phyloP scores from a whole-genome alignment of 1,140 invertebrate species.

The Brachionus koreanus region DNA sequence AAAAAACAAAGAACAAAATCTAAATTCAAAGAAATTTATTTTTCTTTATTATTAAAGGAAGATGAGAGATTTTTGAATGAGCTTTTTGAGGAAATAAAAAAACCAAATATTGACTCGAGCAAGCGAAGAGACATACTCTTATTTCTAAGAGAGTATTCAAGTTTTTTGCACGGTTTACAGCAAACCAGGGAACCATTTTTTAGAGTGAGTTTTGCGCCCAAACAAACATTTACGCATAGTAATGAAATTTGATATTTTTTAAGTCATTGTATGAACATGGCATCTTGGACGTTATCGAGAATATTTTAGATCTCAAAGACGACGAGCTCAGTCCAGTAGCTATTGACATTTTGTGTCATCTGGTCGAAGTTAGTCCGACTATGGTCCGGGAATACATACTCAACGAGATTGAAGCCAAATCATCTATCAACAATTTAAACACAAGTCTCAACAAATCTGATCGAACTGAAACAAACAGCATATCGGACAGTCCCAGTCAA shows the following conservation, averaged over 20 bases:
- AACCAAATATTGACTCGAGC: slow-evolving; percentile 74
- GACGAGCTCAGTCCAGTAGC: slow-evolving; percentile 66
- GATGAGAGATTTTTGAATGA: slow-evolving; percentile 93
- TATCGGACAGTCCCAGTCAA: slow-evolving; percentile 9
- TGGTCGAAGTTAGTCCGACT: slow-evolving; percentile 95
- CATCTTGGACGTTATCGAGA: slow-evolving; percentile 86
- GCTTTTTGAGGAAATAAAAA: slow-evolving; percentile 85
- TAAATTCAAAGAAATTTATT: too few species aligned
- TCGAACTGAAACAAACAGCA: background rate
- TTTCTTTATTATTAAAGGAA: too few species aligned
- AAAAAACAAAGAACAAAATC: too few species aligned
- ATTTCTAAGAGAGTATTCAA: slow-evolving; percentile 98
- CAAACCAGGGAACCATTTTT: slow-evolving; percentile 94
- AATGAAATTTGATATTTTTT: slow-evolving; percentile 48
- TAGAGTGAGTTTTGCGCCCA: slow-evolving; percentile 63
- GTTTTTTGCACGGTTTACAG: slow-evolving; percentile 95
- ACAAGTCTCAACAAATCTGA: background rate
- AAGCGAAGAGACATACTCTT: slow-evolving; percentile 88
- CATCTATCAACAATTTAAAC: slow-evolving; percentile 28
- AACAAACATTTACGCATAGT: background rate
- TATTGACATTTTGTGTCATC: slow-evolving; percentile 94
- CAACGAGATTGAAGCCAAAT: slow-evolving; percentile 70
- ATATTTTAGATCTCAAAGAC: slow-evolving; percentile 82
- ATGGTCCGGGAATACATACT: slow-evolving; percentile 93
- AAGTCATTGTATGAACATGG: slow-evolving; percentile 84